phyloP scores from a whole-genome alignment of 1,140 invertebrate species.

The Drosophila auraria region DNA sequence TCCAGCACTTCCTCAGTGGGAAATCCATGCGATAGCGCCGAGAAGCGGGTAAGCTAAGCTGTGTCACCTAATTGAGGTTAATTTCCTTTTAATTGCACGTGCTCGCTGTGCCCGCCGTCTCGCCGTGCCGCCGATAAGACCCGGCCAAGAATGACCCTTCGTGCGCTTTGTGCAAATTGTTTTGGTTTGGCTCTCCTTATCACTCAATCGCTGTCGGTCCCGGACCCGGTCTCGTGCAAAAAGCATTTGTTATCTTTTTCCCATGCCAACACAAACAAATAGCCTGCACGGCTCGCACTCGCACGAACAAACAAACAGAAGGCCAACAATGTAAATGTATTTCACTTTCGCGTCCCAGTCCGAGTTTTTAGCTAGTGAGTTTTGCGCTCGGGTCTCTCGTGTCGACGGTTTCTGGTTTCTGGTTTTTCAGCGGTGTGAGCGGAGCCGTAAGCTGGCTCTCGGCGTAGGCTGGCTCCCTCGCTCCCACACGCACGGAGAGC shows the following conservation, averaged over 20 bases:
- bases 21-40: slow-evolving; percentile 83
- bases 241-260: slow-evolving; percentile 57
- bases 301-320: slow-evolving; percentile 35
- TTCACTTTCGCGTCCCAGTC: slow-evolving; percentile 73
- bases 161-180: slow-evolving; percentile 7
- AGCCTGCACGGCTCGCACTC: slow-evolving; percentile 19
- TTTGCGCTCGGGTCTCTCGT: slow-evolving; percentile 63
- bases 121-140: slow-evolving; percentile 10
- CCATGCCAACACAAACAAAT: slow-evolving; percentile 50
- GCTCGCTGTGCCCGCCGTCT: slow-evolving; percentile 1
- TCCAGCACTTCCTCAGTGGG: slow-evolving; percentile 72
- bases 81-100: slow-evolving; percentile 32
- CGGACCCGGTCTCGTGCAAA: slow-evolving; percentile 41
- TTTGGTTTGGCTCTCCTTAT: slow-evolving; percentile 17
- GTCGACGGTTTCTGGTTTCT: slow-evolving; percentile 63
- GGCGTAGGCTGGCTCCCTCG: slow-evolving; percentile 13
- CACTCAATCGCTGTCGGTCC: slow-evolving; percentile 5
- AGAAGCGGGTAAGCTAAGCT: slow-evolving; percentile 76
- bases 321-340: slow-evolving; percentile 51
- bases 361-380: slow-evolving; percentile 14
- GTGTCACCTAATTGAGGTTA: slow-evolving; percentile 10
- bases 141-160: background rate
- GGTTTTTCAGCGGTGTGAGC: slow-evolving; percentile 30
- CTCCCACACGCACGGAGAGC: background rate
- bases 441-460: slow-evolving; percentile 19